phyloP scores from a whole-genome alignment of 2,113 vertebrate species.

The Muntiacus reevesi region DNA sequence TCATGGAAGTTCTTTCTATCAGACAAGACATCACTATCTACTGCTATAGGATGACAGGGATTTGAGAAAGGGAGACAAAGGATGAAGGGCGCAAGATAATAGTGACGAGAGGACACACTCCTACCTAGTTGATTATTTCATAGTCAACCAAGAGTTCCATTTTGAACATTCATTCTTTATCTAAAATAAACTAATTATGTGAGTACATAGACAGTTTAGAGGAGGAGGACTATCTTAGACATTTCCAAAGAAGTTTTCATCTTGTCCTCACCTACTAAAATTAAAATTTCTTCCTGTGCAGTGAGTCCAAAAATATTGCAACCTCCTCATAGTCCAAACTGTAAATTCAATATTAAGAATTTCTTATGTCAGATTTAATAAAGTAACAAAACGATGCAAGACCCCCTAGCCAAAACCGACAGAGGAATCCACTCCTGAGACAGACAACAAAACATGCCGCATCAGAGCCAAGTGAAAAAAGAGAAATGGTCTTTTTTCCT shows the following conservation, averaged over 20 bases:
- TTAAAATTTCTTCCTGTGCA: not conserved
- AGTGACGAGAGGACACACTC: not conserved
- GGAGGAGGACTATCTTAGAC: not conserved
- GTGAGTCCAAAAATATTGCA: not conserved
- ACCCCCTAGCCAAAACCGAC: constrained; percentile 80
- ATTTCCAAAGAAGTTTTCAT: not conserved
- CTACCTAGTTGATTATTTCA: not conserved
- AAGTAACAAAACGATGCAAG: constrained; percentile 79
- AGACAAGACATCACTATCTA: not conserved
- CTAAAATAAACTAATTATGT: not conserved
- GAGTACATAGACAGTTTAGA: not conserved
- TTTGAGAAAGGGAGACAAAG: not conserved
- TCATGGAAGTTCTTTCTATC: not conserved
- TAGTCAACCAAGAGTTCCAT: not conserved
- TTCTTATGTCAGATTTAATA: not conserved
- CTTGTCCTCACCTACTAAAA: not conserved
- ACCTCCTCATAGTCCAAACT: not conserved
- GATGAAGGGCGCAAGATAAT: not conserved
- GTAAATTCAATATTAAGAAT: not conserved
- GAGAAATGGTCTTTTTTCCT: not conserved
- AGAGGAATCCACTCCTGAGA: constrained; percentile 80
- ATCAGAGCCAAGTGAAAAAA: not conserved
- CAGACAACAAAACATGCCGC: constrained; percentile 79
- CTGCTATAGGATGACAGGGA: not conserved
- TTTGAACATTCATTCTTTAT: not conserved